phyloP scores from a whole-genome alignment of 2,797 vertebrate genomes.

The Tinamus major region DNA sequence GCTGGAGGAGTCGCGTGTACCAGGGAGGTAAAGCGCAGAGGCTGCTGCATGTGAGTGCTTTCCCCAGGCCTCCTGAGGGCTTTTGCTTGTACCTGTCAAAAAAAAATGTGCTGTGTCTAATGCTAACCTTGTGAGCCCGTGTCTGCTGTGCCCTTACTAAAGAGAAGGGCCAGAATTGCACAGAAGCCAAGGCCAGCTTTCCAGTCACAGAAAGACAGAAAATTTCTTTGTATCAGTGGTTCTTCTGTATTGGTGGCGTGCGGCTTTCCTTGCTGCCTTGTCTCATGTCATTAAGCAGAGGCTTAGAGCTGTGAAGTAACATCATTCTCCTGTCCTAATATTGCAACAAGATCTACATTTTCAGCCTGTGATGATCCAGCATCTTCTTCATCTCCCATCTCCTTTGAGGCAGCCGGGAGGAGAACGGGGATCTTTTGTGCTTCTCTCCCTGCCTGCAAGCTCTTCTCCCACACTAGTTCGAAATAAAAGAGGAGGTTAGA shows the following conservation, averaged over 20 bases:
- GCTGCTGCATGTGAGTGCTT: not conserved
- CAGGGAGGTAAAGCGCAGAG: not conserved
- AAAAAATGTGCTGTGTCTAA: not conserved
- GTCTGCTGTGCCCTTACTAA: not conserved
- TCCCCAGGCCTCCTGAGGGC: not conserved
- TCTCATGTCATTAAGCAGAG: constrained; percentile 26
- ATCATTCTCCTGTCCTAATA: not conserved
- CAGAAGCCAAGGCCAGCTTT: not conserved
- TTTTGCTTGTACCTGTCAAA: not conserved
- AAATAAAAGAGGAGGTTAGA: not conserved
- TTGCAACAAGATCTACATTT: constrained; percentile 29
- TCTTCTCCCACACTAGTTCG: not conserved
- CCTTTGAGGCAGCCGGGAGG: not conserved
- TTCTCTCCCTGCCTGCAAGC: not conserved
- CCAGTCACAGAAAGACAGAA: not conserved
- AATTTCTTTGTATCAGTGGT: not conserved
- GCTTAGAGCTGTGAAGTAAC: constrained; percentile 10
- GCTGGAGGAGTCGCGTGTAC: accelerated
- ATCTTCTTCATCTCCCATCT: not conserved
- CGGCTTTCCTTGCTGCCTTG: not conserved
- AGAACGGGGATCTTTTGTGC: not conserved
- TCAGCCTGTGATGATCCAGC: constrained; percentile 25
- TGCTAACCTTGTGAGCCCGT: not conserved
- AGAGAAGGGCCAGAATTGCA: not conserved
- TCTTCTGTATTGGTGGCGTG: accelerated